Base-by-base conservation (phyloP, 1,140 invertebrate genomes). In the Matsumurasca onukii region DNA sequence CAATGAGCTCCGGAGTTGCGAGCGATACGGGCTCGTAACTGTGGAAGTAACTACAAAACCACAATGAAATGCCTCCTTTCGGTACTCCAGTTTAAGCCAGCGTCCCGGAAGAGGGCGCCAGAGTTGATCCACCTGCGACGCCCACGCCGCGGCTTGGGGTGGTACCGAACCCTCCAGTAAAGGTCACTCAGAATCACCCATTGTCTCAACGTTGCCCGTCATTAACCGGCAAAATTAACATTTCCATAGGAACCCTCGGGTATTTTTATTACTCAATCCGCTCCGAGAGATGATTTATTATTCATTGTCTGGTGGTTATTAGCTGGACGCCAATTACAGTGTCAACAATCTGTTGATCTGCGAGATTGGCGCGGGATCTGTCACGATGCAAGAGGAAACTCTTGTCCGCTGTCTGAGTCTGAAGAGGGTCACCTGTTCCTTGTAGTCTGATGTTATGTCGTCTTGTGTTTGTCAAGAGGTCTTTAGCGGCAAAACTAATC, bases 191-290 rank as follows among this genome's bases (percentile, higher is more conserved):
- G 25, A 59, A 59, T 59, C 55, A 59, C 55, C 55, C 25, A 59
- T 59, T 59, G 55, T 59, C 55, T 59, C 55, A 9, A 3, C 30
- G 55, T 27, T 59, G 55, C 25, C 55, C 15, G 55, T 59, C 55
- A 59, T 59, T 59, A 59, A 59, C 22, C 55, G 22, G 55, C 24
- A 59, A 59, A 59, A 59, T 59, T 59, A 59, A 59, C 55, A 59
- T 59, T 59, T 59, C 25, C 55, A 59, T 24, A 9, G 34, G 34
- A 59, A 59, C 22, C 55, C 55, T 59, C 22, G 55, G 25, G 55
- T 27, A 59, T 59, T 59, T 59, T 59, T 59, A 59, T 59, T 59
- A 59, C 55, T 59, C 55, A 59, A 59, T 59, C 55, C 55, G 22
- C 25, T 59, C 22, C 9, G 3, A 5, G 30, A 29, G 55, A 59